Base-by-base conservation (phyloP, 2,888 invertebrate species). In the Philopedon plagiatum region DNA sequence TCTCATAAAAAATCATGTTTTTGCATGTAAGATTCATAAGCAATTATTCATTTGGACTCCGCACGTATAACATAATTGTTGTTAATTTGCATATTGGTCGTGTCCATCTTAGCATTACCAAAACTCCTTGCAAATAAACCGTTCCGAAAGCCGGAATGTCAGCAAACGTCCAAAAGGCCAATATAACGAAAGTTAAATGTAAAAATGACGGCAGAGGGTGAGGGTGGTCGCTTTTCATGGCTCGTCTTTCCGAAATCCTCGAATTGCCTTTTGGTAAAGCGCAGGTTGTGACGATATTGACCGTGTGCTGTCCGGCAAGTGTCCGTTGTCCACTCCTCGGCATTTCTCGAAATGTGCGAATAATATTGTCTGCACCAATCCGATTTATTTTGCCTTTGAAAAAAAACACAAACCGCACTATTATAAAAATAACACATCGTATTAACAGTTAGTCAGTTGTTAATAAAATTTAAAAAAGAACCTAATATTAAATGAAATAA, bases 231-330 rank as follows among this genome's bases (percentile, higher is more conserved):
- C 62, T 49, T 62, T 62, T 62, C 49, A 62, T 62, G 44, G 49
- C 62, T 62, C 34, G 62, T 62, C 62, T 62, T 62, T 32, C 34
- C 62, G 44, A 56, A 34, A 56, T 56, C 49, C 56, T 39, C 57
- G 57, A 58, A 63, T 61, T 63, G 62, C 39, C 61, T 37, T 51
- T 32, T 7, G 62, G 72, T 76, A 80, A 77, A 79, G 80, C 79
- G 80, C 80, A 79, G 80, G 79, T 78, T 78, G 78, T 78, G 73
- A 78, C 78, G 79, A 79, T 79, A 80, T 80, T 78, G 79, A 80
- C 81, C 79, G 79, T 76, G 71, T 79, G 80, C 80, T 79, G 79
- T 80, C 80, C 80, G 77, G 34, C 21, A 54, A 41, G 56, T 65
- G 66, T 67, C 66, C 66, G 77, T 73, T 78, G 79, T 80, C 81